These are phyloP conservation scores for Pyrrhosoma nymphula DNA, from an alignment of 2,888 invertebrate genomes.

Conservation along the genomic window DNA sequence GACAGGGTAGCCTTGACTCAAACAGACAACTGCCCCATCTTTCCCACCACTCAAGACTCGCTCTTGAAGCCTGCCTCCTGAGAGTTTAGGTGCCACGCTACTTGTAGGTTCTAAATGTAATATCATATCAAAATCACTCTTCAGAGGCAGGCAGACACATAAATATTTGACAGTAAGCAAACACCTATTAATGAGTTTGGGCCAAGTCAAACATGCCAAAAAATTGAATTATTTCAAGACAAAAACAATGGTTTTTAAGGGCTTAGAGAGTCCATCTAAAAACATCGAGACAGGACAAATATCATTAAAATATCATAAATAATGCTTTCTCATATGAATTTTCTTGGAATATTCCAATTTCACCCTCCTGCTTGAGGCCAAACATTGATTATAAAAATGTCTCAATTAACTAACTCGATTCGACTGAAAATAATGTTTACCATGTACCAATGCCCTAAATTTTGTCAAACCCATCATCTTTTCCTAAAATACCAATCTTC, in stretches of 20 bases:
- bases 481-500: no score
- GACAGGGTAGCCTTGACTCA: conserved; percentile 77
- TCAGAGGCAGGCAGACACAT: background rate
- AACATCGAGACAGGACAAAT: no score
- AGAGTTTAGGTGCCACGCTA: conserved; percentile 72
- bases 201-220: background rate
- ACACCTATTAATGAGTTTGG: background rate
- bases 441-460: no score
- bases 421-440: no score
- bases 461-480: no score
- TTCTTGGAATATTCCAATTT: background rate
- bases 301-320: no score
- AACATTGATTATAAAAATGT: no score
- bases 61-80: conserved; percentile 77
- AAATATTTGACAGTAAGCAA: background rate
- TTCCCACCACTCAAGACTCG: conserved; percentile 75
- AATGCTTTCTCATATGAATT: background rate
- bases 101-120: conserved; percentile 72
- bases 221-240: background rate
- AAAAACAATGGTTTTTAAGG: no score
- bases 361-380: no score
- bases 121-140: conserved; percentile 4
- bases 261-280: no score
- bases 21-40: conserved; percentile 73
- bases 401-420: no score